phyloP scores from a whole-genome alignment of 2,888 invertebrate species.

The Ischnura elegans region DNA sequence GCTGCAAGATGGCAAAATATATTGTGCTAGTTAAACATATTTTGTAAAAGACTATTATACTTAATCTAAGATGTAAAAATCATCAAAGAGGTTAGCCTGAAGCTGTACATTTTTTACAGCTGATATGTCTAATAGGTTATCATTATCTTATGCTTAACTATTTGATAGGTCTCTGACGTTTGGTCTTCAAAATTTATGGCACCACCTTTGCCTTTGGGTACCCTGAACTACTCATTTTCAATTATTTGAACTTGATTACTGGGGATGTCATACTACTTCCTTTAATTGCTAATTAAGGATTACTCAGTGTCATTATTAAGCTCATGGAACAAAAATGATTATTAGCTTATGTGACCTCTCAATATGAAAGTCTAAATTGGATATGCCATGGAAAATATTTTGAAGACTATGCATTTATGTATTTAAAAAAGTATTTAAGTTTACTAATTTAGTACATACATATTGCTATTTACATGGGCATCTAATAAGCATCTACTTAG shows the following conservation, averaged over 20 bases:
- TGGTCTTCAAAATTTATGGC: neutral
- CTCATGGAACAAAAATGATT: neutral
- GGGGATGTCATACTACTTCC: no score
- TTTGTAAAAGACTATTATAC: no score
- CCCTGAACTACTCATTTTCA: no score
- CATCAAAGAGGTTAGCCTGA: no score
- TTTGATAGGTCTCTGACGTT: neutral
- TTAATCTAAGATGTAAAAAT: no score
- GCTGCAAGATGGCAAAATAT: no score
- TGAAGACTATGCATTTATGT: neutral
- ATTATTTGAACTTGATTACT: no score
- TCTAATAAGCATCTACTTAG: neutral
- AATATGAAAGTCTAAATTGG: neutral
- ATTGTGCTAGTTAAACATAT: no score
- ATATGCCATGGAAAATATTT: neutral
- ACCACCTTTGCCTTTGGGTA: no score
- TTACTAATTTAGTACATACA: neutral
- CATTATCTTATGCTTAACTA: neutral
- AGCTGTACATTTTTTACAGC: no score
- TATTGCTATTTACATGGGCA: slow-evolving; percentile 7
- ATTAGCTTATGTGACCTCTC: neutral
- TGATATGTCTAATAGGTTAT: no score
- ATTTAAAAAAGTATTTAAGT: neutral
- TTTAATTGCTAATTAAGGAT: no score
- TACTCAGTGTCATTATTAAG: neutral